Percentiles rank a stretch among this genome's conserved stretches.
These are phyloP conservation scores for Dicranocentrus wangi DNA, from an alignment of 2,888 invertebrate genomes.

Conservation along the genomic window DNA sequence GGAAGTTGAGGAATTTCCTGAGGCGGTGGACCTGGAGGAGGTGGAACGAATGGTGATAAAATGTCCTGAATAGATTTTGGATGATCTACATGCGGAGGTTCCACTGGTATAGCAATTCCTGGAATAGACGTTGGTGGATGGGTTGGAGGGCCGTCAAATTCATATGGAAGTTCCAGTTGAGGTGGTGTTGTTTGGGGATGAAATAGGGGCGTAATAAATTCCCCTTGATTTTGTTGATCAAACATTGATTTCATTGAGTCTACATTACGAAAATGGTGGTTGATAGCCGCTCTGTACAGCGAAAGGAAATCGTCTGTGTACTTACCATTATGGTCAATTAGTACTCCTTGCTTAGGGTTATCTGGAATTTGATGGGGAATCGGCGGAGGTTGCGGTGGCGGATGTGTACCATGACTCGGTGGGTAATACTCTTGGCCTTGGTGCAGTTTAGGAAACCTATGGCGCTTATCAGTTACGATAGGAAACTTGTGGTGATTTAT, in stretches of 20 bases:
- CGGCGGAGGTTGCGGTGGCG: constrained; percentile 32
- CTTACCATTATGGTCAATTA: constrained; percentile 56
- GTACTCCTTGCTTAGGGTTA: constrained; percentile 16
- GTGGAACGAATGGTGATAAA: constrained; percentile 58
- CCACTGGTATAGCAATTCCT: constrained; percentile 22
- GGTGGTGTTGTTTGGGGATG: constrained; percentile 37
- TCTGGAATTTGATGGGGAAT: constrained; percentile 2
- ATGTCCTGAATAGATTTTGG: constrained; percentile 72
- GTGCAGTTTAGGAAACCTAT: constrained; percentile 40
- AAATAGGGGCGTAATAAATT: constrained; percentile 7
- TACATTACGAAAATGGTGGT: constrained; percentile 46
- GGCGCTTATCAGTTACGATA: constrained; percentile 31
- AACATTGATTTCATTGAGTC: constrained; percentile 27
- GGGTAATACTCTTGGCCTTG: background rate
- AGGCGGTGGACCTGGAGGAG: constrained; percentile 19
- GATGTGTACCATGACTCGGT: background rate
- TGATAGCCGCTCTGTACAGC: constrained; percentile 57
- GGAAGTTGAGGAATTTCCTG: background rate
- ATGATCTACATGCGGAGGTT: constrained; percentile 32
- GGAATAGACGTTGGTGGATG: constrained; percentile 44
- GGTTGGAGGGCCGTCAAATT: background rate
- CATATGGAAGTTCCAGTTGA: constrained; percentile 12
- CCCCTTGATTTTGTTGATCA: background rate
- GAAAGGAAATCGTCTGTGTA: constrained; percentile 68
- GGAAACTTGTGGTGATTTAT: constrained; percentile 28